Evolutionary conservation across 1,140 invertebrate species (phyloP).

Genomic region (Drosophila serrata): DNA sequence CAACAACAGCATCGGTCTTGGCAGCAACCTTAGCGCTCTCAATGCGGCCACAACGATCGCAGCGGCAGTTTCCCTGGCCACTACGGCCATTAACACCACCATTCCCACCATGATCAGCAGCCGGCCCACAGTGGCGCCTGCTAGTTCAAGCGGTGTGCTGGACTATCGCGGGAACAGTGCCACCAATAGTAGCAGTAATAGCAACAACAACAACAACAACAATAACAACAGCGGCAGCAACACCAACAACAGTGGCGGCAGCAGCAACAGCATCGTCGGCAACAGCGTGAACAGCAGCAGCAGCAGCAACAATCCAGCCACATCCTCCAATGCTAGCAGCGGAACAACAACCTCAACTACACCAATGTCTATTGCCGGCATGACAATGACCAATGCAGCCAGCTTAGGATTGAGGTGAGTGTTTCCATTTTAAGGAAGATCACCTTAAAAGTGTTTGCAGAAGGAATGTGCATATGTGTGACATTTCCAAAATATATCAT

Average conservation of each 20-base stretch:
- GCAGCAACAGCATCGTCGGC: slow-evolving; percentile 12
- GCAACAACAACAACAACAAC: slow-evolving; percentile 17
- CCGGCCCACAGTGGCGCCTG: slow-evolving; percentile 51
- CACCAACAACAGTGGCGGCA: slow-evolving; percentile 12
- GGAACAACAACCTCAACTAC: slow-evolving; percentile 28
- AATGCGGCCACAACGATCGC: slow-evolving; percentile 70
- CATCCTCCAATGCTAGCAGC: slow-evolving; percentile 31
- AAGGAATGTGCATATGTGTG: too few species aligned
- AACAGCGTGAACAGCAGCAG: slow-evolving; percentile 12
- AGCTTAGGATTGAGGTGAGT: slow-evolving; percentile 62
- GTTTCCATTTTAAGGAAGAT: neutral
- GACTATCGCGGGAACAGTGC: slow-evolving; percentile 52
- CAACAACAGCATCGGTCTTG: slow-evolving; percentile 43
- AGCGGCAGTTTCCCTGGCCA: slow-evolving; percentile 70
- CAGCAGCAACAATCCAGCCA: slow-evolving; percentile 14
- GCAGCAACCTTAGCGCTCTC: slow-evolving; percentile 42
- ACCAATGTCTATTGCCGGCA: slow-evolving; percentile 37
- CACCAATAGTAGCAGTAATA: slow-evolving; percentile 29
- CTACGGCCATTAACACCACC: slow-evolving; percentile 76
- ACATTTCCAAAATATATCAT: too few species aligned
- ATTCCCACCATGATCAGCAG: slow-evolving; percentile 69
- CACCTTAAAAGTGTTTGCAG: neutral
- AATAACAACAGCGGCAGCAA: slow-evolving; percentile 18
- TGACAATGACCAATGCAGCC: slow-evolving; percentile 45
- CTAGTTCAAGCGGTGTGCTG: slow-evolving; percentile 59